A percentile compares a stretch with the other conserved stretches of the same genome.
These are phyloP conservation scores for Oxyura jamaicensis DNA, from an alignment of 2,113 vertebrate genomes.

Conservation along the genomic window DNA sequence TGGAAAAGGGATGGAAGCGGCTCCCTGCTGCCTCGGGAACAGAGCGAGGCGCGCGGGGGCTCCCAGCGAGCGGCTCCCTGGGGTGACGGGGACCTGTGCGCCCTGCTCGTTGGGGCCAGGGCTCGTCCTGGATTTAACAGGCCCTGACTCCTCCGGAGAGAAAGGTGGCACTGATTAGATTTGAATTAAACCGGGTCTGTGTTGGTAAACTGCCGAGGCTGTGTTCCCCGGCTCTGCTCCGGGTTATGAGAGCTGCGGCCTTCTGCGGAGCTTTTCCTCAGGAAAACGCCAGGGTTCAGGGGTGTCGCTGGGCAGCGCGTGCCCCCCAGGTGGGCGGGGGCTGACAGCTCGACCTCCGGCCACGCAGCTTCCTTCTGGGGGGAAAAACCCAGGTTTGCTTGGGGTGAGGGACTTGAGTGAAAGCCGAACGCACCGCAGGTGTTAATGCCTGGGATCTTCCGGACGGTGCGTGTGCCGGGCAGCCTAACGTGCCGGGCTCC, in stretches of 20 bases:
- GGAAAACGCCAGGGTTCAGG: background rate
- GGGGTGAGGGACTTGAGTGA: background rate
- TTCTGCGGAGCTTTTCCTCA: background rate
- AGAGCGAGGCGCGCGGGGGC: no score
- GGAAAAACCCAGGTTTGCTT: background rate
- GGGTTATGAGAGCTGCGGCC: background rate
- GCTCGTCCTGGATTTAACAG: background rate
- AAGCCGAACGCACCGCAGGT: background rate
- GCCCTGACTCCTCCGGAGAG: background rate
- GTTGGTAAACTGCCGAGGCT: background rate
- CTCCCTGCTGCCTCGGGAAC: background rate
- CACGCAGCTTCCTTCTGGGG: background rate
- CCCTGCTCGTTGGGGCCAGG: background rate
- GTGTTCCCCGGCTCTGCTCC: no score
- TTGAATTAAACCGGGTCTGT: no score
- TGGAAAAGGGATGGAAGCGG: background rate
- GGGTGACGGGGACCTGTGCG: no score
- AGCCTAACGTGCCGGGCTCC: no score
- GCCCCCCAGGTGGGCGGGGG: background rate
- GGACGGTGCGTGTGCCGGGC: background rate
- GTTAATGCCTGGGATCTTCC: background rate
- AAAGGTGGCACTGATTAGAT: no score
- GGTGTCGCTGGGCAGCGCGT: background rate
- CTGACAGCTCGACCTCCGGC: background rate
- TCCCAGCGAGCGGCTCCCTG: background rate